A percentile compares a stretch with the other conserved stretches of the same genome.
phyloP scores from a whole-genome alignment of 2,888 invertebrate species.

The Pheosia tremula region DNA sequence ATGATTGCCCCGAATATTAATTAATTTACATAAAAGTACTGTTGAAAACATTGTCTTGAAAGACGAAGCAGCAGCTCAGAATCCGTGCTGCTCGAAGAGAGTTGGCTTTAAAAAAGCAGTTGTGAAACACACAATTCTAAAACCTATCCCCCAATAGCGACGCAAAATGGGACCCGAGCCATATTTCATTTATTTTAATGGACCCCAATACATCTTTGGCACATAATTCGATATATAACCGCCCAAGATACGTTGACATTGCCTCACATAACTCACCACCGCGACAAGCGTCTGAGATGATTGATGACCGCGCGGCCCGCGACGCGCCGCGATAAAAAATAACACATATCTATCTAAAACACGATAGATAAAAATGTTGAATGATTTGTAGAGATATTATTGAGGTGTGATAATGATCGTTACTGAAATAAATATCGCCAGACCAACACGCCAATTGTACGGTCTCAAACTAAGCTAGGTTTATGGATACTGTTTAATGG shows the following conservation, averaged over 20 bases:
- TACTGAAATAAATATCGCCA: neutral
- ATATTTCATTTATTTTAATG: constrained; percentile 1
- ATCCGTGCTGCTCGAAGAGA: too few relatives aligned
- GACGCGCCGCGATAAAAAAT: neutral
- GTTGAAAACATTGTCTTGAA: too few relatives aligned
- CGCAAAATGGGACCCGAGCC: neutral
- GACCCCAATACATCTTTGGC: neutral
- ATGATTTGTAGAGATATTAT: neutral
- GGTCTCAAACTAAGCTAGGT: too few relatives aligned
- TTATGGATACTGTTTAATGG: too few relatives aligned
- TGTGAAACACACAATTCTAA: too few relatives aligned
- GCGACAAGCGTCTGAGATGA: neutral
- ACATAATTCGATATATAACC: constrained; percentile 4
- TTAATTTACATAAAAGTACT: too few relatives aligned
- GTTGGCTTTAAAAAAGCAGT: too few relatives aligned
- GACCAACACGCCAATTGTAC: too few relatives aligned
- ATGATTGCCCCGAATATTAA: too few relatives aligned
- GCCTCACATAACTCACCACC: constrained; percentile 3
- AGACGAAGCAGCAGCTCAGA: too few relatives aligned
- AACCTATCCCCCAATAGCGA: neutral
- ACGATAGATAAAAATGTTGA: neutral
- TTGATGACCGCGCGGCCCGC: neutral
- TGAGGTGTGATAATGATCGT: neutral
- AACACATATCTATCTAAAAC: neutral
- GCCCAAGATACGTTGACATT: constrained; percentile 4